Evolutionary conservation across 2,797 vertebrate species (phyloP), one percentile per base, ranked within the genome.

Genomic region (Enteromius viviparus): DNA sequence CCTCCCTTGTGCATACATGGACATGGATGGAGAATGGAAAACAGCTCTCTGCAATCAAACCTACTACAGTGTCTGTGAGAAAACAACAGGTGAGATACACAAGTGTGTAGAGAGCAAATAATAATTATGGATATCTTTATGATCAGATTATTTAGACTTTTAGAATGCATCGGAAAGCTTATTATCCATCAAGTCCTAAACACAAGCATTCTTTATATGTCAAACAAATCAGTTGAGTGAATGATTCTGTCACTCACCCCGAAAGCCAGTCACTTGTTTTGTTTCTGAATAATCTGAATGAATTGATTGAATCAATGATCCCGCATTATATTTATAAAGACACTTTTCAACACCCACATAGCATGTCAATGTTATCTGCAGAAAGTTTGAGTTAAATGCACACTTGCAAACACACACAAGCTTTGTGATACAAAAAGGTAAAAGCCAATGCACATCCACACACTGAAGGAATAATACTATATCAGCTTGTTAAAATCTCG

Each of bases 1-100:
- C 51, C 89, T 82, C 32, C 94, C 96, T 0, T 99, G 98, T 86
- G 97, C 96, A 66, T 97, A 95, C 81, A 32, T 98, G 76, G 96
- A 96, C 51, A 2, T 89, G 12, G 88, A 94, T 42, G 96, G 97
- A 85, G 85, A 85, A 80, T 98, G 97, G 97, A 97, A 89, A 88
- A 98, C 97, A 6, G 92, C 92, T 10, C 62, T 83, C 23, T 99
- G 98, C 90, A 96, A 97, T 84, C 87, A 88, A 89, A 96, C 94
- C 47, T 93, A 95, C 90, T 92, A 93, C 82, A 94, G 95, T 69
- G 87, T 96, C 85, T 99, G 98, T 89, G 96, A 96, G 93, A 93
- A 92, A 86, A 90, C 95, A 42, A 82, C 93, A 84, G 95, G 97
- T 99, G 94, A 80, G 87, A 17, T 7, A 5, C 0, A 34, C 0